Conservation (phyloP, 2,888 invertebrate genomes). For the Alcis repandata region DNA sequence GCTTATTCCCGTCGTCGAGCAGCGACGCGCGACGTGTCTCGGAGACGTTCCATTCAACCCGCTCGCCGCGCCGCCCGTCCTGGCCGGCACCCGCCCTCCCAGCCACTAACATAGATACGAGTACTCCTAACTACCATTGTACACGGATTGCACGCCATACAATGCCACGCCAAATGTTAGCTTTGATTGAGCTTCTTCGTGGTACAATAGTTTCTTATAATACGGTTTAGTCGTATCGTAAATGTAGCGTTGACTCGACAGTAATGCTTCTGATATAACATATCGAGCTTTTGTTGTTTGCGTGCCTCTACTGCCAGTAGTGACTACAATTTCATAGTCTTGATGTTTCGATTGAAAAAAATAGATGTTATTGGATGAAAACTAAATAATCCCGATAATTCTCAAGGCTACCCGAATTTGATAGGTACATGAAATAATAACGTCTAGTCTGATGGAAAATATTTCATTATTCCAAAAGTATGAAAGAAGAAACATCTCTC, state of each 20-base stretch:
- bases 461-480: constrained; percentile 2
- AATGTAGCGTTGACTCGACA: background rate
- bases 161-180: constrained; percentile 47
- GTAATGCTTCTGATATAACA: background rate
- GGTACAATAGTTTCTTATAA: constrained; percentile 1
- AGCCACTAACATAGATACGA: constrained; percentile 22
- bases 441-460: background rate
- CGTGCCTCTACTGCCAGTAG: too few relatives aligned
- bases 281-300: background rate
- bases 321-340: too few relatives aligned
- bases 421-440: too few relatives aligned
- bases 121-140: constrained; percentile 48
- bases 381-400: too few relatives aligned
- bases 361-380: too few relatives aligned
- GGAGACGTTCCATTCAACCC: constrained; percentile 56
- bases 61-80: constrained; percentile 27
- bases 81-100: constrained; percentile 11
- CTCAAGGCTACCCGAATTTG: too few relatives aligned
- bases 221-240: background rate
- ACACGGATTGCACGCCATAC: constrained; percentile 44
- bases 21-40: constrained; percentile 49
- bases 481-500: constrained; percentile 1
- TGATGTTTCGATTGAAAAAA: too few relatives aligned
- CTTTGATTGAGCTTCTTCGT: constrained; percentile 48
- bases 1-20: constrained; percentile 58